Evolutionary conservation across 2,113 vertebrate species (phyloP).

Genomic region (Plecturocebus donacophilus): DNA sequence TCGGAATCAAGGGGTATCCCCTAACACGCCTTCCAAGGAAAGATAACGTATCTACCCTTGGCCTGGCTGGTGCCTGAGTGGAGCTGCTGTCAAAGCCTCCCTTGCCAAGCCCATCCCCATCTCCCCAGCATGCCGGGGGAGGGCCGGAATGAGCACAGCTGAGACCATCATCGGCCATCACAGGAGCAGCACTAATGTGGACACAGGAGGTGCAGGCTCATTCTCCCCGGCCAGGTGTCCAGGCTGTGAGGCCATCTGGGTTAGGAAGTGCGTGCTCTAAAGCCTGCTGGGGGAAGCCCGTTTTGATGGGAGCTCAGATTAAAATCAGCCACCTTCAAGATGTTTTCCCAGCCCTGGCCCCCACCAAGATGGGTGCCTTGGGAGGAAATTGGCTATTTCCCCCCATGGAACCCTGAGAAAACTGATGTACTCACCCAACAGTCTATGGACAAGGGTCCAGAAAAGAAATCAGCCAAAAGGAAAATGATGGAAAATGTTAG

Average conservation of each 20-base stretch:
- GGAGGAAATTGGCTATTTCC: background rate
- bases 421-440: accelerated
- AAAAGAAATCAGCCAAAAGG: background rate
- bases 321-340: background rate
- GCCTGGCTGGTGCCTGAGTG: accelerated
- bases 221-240: background rate
- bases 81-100: background rate
- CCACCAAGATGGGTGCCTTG: background rate
- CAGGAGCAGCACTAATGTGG: background rate
- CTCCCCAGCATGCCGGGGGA: background rate
- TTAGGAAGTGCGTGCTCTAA: background rate
- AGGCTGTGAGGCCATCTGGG: conserved; percentile 41
- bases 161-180: background rate
- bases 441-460: background rate
- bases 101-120: background rate
- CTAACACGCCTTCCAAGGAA: background rate
- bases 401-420: background rate
- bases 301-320: background rate
- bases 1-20: background rate
- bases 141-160: background rate
- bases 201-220: background rate
- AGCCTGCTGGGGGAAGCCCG: background rate
- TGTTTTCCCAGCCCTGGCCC: background rate
- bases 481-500: background rate
- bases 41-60: background rate